phyloP scores from a whole-genome alignment of 2,113 vertebrate genomes.

The Procavia capensis region DNA sequence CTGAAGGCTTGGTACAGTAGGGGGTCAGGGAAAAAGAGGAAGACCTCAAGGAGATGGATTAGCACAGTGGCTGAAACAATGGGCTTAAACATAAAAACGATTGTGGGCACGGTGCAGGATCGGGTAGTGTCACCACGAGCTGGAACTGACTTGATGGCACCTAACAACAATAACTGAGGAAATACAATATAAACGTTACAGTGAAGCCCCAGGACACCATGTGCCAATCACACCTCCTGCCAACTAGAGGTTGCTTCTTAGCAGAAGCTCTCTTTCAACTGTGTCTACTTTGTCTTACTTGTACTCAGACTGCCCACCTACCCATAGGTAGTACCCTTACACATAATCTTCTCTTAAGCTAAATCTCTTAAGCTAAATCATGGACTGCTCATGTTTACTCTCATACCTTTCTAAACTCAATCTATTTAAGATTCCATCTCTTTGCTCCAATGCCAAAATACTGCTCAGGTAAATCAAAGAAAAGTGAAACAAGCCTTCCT shows the following conservation, averaged over 20 bases:
- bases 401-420: too few species aligned
- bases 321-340: accelerated
- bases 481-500: background rate
- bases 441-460: background rate
- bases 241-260: accelerated
- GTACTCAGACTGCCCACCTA: accelerated
- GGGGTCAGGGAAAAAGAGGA: too few species aligned
- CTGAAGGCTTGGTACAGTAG: too few species aligned
- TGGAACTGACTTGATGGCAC: too few species aligned
- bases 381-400: background rate
- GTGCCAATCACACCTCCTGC: accelerated
- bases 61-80: too few species aligned
- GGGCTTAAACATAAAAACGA: too few species aligned
- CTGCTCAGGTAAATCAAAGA: background rate
- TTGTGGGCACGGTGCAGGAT: too few species aligned
- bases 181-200: accelerated
- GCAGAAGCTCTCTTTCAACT: accelerated
- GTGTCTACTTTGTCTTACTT: accelerated
- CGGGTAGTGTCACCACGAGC: too few species aligned
- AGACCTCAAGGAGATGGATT: too few species aligned
- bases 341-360: background rate
- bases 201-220: background rate
- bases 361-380: too few species aligned
- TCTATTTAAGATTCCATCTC: background rate
- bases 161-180: too few species aligned